phyloP scores from a whole-genome alignment of 1,140 invertebrate species.

The Drosophila lacteicornis region DNA sequence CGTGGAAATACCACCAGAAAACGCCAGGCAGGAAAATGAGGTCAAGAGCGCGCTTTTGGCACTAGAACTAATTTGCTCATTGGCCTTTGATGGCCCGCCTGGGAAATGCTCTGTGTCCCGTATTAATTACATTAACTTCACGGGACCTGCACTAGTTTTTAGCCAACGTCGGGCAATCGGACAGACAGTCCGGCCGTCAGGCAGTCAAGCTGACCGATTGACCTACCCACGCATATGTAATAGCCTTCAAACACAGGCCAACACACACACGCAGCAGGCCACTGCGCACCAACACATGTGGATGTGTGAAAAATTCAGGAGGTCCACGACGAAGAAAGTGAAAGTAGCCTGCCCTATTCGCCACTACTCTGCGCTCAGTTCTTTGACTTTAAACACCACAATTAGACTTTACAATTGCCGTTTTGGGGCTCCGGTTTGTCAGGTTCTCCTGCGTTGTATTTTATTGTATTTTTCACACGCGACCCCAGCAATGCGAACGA shows the following conservation, averaged over 20 bases:
- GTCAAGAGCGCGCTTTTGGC: conserved; percentile 69
- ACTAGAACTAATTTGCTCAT: conserved; percentile 61
- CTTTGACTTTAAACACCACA: background rate
- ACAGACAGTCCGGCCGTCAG: conserved; percentile 4
- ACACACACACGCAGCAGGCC: conserved; percentile 21
- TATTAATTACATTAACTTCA: conserved; percentile 29
- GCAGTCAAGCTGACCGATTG: conserved; percentile 68
- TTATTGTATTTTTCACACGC: conserved; percentile 59
- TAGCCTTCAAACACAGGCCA: conserved; percentile 29
- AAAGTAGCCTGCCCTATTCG: conserved; percentile 29
- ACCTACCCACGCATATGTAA: conserved; percentile 81
- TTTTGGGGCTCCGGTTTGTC: conserved; percentile 10
- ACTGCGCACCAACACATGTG: conserved; percentile 37
- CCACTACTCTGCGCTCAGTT: background rate
- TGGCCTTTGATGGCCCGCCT: conserved; percentile 56
- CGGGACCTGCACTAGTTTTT: background rate
- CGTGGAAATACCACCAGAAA: conserved; percentile 10
- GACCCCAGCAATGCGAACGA: conserved; percentile 74
- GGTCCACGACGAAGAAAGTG: conserved; percentile 57
- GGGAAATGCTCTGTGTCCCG: conserved; percentile 44
- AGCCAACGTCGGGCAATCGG: background rate
- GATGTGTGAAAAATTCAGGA: conserved; percentile 65
- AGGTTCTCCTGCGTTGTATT: conserved; percentile 48
- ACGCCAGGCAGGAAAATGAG: conserved; percentile 34
- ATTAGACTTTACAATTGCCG: conserved; percentile 17